A percentile compares a stretch with the other conserved stretches of the same genome.
These are phyloP conservation scores for Meteorus colon DNA, from an alignment of 2,888 invertebrate species.

Conservation along the genomic window DNA sequence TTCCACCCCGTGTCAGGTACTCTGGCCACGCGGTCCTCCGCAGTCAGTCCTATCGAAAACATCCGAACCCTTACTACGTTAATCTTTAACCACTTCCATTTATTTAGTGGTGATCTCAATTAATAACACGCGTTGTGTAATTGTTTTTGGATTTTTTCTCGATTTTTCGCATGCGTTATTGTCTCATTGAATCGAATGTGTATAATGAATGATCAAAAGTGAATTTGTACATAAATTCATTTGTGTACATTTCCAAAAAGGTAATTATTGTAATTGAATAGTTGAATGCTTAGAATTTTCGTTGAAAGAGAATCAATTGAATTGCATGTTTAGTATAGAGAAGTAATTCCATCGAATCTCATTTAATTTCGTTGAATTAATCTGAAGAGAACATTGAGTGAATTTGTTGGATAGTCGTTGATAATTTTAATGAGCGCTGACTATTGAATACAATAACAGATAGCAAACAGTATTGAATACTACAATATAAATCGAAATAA, in stretches of 20 bases:
- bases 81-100: slow-evolving; percentile 1
- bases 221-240: neutral
- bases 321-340: neutral
- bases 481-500: neutral
- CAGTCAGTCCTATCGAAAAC: slow-evolving; percentile 65
- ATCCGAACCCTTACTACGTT: slow-evolving; percentile 49
- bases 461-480: neutral
- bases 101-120: neutral
- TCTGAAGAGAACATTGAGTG: neutral
- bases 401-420: neutral
- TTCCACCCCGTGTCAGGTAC: slow-evolving; percentile 67
- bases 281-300: neutral
- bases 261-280: neutral
- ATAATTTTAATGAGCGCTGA: neutral
- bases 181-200: neutral
- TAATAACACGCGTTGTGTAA: neutral
- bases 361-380: neutral
- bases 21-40: slow-evolving; percentile 63
- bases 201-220: neutral
- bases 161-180: neutral
- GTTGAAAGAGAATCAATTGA: neutral
- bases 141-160: neutral
- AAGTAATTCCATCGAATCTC: neutral
- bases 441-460: neutral
- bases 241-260: neutral